Conservation (phyloP, 2,888 invertebrate species). For the Calliphora vomitoria region DNA sequence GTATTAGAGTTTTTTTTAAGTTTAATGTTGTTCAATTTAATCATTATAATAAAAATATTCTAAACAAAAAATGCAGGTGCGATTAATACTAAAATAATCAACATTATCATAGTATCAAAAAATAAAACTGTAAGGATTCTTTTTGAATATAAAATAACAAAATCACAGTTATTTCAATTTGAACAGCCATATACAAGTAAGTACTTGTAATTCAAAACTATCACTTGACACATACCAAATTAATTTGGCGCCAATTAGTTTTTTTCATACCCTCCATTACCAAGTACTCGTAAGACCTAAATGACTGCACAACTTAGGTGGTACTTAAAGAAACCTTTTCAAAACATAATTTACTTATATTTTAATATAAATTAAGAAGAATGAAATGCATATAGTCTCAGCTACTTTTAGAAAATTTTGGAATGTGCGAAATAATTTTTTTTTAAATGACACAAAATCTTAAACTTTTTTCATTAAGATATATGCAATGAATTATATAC, state of each 20-base stretch:
- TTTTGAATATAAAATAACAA: slow-evolving; percentile 45
- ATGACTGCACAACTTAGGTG: slow-evolving; percentile 55
- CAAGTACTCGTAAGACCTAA: background rate
- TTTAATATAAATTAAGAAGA: slow-evolving; percentile 32
- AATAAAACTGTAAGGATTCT: slow-evolving; percentile 49
- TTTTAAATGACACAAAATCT: background rate
- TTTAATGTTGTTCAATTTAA: too few species aligned
- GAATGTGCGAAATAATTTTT: slow-evolving; percentile 60
- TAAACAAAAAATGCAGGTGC: too few species aligned
- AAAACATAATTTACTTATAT: slow-evolving; percentile 50
- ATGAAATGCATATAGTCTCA: slow-evolving; percentile 20
- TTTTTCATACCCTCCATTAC: slow-evolving; percentile 33
- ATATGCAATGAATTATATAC: slow-evolving; percentile 26
- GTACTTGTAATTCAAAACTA: slow-evolving; percentile 67
- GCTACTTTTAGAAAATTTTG: slow-evolving; percentile 41
- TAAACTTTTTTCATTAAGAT: background rate
- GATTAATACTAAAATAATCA: too few species aligned
- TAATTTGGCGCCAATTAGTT: slow-evolving; percentile 64
- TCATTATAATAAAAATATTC: too few species aligned
- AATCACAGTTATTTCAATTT: slow-evolving; percentile 63
- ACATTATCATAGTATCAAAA: too few species aligned
- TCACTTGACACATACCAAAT: slow-evolving; percentile 70
- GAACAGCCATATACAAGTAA: background rate
- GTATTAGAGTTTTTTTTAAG: too few species aligned
- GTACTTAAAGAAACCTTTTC: slow-evolving; percentile 69